Base-by-base conservation (phyloP, 2,888 invertebrate species). In the Lepeophtheirus nordmannii region DNA sequence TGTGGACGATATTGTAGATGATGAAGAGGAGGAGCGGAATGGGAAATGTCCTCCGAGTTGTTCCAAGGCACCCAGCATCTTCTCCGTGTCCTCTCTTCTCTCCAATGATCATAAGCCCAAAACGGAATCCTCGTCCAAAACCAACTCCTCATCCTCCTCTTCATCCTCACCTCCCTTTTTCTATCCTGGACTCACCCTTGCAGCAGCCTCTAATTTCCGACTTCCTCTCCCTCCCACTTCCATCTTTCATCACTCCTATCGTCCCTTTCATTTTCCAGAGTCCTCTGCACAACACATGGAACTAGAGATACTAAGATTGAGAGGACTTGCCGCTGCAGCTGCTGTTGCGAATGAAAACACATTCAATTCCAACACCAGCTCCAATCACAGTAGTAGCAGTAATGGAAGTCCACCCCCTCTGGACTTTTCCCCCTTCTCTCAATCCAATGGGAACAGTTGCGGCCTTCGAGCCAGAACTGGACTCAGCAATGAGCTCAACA, bases 41-140 rank as follows among this genome's bases (percentile, higher is more conserved):
- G n/a, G 5, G 1, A 46, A 46, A 17, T 30, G 30, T 23, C 8
- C 38, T 17, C 17, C 62, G 17, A 23, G 39, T 14, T 39, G 39
- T 17, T 46, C 62, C 17, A 62, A 40, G 17, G 41, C 20, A 62
- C 56, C 63, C 3, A 56, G 53, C 56, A 22, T 46, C 53, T 63
- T 63, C 56, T 63, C 63, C 3, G 63, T 63, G 9, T 63, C 63
- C 20, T 46, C 53, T n/a, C 53, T 63, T 53, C 23, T 63, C 11
- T 20, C 56, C 41, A 56, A 53, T 22, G 20, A 40, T 11, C 17
- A 40, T 20, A 8, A 41, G 9, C 14, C 53, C 20, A 63, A 46
- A 22, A 46, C 8, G 5, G 63, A 63, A 17, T 37, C 41, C 20
- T 46, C 41, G 23, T 37, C 30, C 56, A 63, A 41, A 46, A 46